phyloP scores from a whole-genome alignment of 2,113 vertebrate species.

The Mustela nigripes region DNA sequence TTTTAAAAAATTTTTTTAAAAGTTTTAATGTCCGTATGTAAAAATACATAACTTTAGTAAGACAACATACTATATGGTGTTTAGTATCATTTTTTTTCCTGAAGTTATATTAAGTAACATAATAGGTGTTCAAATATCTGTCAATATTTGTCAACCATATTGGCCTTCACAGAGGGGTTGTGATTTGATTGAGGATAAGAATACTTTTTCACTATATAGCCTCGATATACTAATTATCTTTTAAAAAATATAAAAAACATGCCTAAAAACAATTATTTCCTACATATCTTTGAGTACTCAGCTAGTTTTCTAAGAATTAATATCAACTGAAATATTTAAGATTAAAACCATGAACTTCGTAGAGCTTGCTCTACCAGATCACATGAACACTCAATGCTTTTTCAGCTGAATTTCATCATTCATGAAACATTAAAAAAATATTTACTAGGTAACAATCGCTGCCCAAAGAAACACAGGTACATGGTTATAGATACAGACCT shows the following conservation, averaged over 20 bases:
- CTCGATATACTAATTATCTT: neutral
- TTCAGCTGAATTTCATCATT: neutral
- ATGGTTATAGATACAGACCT: neutral
- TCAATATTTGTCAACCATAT: neutral
- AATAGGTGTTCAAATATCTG: neutral
- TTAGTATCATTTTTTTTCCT: neutral
- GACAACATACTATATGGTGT: neutral
- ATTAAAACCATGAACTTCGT: neutral
- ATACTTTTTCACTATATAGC: neutral
- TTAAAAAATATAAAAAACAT: neutral
- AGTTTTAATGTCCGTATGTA: neutral
- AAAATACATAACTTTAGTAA: neutral
- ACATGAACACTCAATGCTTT: neutral
- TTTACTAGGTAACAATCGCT: neutral
- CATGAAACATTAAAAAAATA: neutral
- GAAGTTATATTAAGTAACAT: neutral
- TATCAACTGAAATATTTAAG: neutral
- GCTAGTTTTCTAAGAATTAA: neutral
- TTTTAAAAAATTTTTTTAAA: neutral
- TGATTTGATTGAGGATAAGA: neutral
- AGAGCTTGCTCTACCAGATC: neutral
- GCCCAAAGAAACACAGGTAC: neutral
- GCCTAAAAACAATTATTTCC: neutral
- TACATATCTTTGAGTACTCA: neutral
- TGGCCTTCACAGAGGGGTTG: neutral